Evolutionary conservation across 2,113 vertebrate genomes (phyloP), one percentile per base, ranked within the genome.

Genomic region (Malurus alboscapulatus): DNA sequence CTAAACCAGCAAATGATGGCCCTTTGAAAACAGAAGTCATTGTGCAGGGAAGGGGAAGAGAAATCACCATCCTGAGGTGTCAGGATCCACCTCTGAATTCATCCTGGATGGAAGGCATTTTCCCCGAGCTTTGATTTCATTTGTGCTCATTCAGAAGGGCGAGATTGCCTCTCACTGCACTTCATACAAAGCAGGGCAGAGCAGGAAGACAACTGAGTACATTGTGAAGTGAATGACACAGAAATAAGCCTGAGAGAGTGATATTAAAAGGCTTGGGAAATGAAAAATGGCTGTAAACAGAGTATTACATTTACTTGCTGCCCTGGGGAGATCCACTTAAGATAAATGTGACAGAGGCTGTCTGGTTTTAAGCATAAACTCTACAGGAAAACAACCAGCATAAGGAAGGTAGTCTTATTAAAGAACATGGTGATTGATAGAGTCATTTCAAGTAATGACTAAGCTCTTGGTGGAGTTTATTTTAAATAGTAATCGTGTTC

Each of bases 351-450:
- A 94, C 89, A 82, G 65, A 92, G 77, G 75, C 92, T 96, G 80
- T 84, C 96, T 98, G 93, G 78, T 97, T 95, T 95, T 74, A 92
- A 93, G 81, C 87, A 94, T 88, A 97, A 96, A 96, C 83, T 96
- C 51, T 48, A 75, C 76, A 71, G 63, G 68, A 94, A 96, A 92
- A 93, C 75, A 96, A 92, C 54, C 53, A 86, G 80, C 76, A 71
- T 73, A 88, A 78, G 77, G 93, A 96, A 97, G 84, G 77, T 71
- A 92, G 87, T 74, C 91, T 96, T 96, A 94, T 90, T 92, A 94
- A 93, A 90, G 92, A 84, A 97, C 82, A 87, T 54, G 62, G 72
- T 96, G 94, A 96, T 96, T 96, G 88, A 97, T 96, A 76, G 95
- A 88, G 88, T 88, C 65, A 94, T 97, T 93, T 83, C 67, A 95